Evolutionary conservation across 2,888 invertebrate species (phyloP), one percentile per base, ranked within the genome.

Genomic region (Drosophila incognita): DNA sequence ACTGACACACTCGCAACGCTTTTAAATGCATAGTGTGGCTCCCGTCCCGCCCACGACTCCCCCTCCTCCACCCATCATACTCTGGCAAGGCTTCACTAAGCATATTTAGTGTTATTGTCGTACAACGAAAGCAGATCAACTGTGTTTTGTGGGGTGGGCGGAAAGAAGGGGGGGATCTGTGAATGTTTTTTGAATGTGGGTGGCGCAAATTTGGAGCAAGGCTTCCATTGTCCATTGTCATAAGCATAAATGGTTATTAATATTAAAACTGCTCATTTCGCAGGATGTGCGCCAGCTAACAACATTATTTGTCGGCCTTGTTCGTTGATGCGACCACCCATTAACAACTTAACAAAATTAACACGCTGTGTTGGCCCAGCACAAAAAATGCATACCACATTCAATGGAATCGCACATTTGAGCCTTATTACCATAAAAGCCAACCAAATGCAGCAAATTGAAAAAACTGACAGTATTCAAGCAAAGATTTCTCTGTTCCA

Each of bases 201-300:
- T 36, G 48, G 15, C 49, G 67, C 68, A 65, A 69, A 74, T 82
- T 74, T 69, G 69, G 68, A 66, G 67, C 72, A 82, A 57, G 58
- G 86, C 71, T 80, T 86, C 80, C 79, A 84, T 87, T 87, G 76
- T 89, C 82, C 31, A 0, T 4, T 84, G 82, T 87, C 82, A 89
- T 89, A 84, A 84, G 88, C 90, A 85, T 84, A 87, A 89, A 87
- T 79, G 90, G 85, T 79, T 89, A 85, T 85, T 87, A 85, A 85
- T 89, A 85, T 87, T 85, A 89, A 86, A 83, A 49, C 18, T 18
- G 53, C 46, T 46, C 64, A 70, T 72, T 74, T 38, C 21, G 18
- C 67, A 35, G 38, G 18, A 51, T 76, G 65, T 86, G 81, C 73
- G 65, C 65, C 58, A 38, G 62, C 62, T 62, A 40, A 65, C 62